Conservation (phyloP, 1,140 invertebrate genomes). For the Elymnias hypermnestra region DNA sequence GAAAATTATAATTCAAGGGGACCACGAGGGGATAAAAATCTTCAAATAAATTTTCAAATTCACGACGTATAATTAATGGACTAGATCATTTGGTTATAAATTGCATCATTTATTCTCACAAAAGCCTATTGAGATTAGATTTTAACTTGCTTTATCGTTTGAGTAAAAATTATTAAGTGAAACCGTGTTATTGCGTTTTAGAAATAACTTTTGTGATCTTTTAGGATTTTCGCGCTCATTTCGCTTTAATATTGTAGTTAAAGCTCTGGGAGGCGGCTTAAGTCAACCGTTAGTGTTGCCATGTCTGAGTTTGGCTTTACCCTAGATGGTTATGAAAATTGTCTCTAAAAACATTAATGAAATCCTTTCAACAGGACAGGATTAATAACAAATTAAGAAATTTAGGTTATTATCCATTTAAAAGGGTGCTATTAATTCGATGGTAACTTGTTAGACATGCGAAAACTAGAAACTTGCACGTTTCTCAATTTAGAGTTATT, state of each 20-base stretch:
- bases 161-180: background rate
- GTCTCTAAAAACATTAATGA: too few relatives aligned
- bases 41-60: constrained; percentile 6
- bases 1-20: constrained; percentile 5
- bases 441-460: too few relatives aligned
- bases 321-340: too few relatives aligned
- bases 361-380: too few relatives aligned
- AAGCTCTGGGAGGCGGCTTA: constrained; percentile 21
- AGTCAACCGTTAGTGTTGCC: too few relatives aligned
- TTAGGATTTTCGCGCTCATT: constrained; percentile 12
- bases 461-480: too few relatives aligned
- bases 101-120: constrained; percentile 14
- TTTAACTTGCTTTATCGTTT: constrained; percentile 10
- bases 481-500: too few relatives aligned
- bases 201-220: background rate
- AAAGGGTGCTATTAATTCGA: too few relatives aligned
- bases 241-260: constrained; percentile 44
- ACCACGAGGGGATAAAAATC: background rate
- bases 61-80: constrained; percentile 11
- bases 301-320: too few relatives aligned
- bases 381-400: too few relatives aligned
- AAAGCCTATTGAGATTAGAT: constrained; percentile 1
- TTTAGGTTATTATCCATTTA: too few relatives aligned
- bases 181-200: background rate
- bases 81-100: constrained; percentile 10